Percentiles rank a stretch among this genome's conserved stretches.
Conservation (phyloP, 2,797 vertebrate species). For the Hypotaenidia philippensis region DNA sequence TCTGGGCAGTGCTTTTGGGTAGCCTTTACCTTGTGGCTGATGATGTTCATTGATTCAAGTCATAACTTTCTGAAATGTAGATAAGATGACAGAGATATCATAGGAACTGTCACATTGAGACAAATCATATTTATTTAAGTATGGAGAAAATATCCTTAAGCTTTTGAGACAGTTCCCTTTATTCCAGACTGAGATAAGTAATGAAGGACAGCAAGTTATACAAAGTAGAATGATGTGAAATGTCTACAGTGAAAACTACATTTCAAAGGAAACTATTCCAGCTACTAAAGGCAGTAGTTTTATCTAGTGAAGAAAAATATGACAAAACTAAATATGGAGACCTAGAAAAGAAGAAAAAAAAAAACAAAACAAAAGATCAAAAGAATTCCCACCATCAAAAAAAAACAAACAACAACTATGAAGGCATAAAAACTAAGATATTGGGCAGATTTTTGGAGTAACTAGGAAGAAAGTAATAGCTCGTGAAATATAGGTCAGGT, state of each 20-base stretch:
- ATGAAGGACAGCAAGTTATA: not conserved
- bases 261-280: not conserved
- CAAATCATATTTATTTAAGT: not conserved
- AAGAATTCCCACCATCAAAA: too few species aligned
- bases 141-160: not conserved
- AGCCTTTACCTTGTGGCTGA: not conserved
- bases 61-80: not conserved
- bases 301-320: not conserved
- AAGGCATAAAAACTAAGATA: not conserved
- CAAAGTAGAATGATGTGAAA: not conserved
- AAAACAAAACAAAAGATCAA: too few species aligned
- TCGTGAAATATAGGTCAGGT: not conserved
- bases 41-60: not conserved
- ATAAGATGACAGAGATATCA: not conserved
- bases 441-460: not conserved
- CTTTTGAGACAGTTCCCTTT: not conserved
- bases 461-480: not conserved
- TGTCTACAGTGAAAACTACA: not conserved
- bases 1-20: not conserved
- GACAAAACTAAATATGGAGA: not conserved
- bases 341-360: not conserved
- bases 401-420: not conserved
- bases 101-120: not conserved
- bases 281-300: not conserved
- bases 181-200: not conserved